These are phyloP conservation scores for Spicauda simplicius DNA, from an alignment of 2,888 invertebrate genomes.

Conservation along the genomic window DNA sequence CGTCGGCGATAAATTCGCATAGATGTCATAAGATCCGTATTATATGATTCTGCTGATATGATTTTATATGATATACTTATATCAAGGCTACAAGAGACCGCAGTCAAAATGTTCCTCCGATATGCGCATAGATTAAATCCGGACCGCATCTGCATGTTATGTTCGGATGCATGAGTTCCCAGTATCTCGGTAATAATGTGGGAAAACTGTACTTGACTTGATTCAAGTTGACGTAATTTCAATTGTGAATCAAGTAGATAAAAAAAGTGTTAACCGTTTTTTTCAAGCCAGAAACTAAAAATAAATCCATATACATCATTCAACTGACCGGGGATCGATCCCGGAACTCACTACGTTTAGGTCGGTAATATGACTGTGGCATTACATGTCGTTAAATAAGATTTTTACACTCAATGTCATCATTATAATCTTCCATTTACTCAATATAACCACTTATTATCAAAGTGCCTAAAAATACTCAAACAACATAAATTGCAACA, in stretches of 20 bases:
- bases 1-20: too few relatives aligned
- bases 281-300: too few relatives aligned
- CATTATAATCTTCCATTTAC: too few relatives aligned
- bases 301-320: too few relatives aligned
- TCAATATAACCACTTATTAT: background rate
- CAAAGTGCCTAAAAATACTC: background rate
- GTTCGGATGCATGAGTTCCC: conserved; percentile 15
- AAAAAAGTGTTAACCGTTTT: background rate
- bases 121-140: conserved; percentile 26
- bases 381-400: too few relatives aligned
- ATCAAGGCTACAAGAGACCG: background rate
- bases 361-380: too few relatives aligned
- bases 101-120: conserved; percentile 25
- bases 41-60: background rate
- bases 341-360: too few relatives aligned
- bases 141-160: conserved; percentile 25
- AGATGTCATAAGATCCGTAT: too few relatives aligned
- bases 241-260: conserved; percentile 12
- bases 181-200: conserved; percentile 10
- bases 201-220: conserved; percentile 20
- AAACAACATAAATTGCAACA: background rate
- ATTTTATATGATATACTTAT: background rate
- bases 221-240: conserved; percentile 29
- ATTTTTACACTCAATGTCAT: too few relatives aligned
- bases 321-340: too few relatives aligned